Evolutionary conservation across 2,113 vertebrate genomes (phyloP).

Genomic region (Gallinago media): DNA sequence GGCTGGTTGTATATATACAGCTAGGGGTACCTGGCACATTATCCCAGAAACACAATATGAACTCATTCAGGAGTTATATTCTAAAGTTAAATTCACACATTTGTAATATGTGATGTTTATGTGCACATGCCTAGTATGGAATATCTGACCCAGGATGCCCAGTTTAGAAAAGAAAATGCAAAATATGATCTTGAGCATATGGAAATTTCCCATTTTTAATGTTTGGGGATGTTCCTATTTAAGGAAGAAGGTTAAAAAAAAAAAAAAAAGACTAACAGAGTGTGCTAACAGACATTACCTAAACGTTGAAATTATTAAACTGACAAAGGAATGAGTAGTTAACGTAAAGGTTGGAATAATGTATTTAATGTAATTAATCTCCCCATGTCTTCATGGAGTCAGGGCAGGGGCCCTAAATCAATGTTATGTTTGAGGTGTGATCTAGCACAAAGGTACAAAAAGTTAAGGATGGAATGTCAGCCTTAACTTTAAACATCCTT

Average conservation of each 20-base stretch:
- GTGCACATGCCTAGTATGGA: neutral
- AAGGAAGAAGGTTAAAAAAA: neutral
- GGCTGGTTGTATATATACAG: neutral
- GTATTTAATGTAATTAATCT: slow-evolving; percentile 17
- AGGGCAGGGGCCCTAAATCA: slow-evolving; percentile 28
- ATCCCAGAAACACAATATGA: neutral
- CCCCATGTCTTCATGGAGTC: neutral
- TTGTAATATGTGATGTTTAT: neutral
- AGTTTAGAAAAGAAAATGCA: neutral
- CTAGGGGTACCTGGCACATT: neutral
- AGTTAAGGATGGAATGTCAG: slow-evolving; percentile 68
- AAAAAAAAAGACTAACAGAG: neutral
- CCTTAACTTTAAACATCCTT: slow-evolving; percentile 68
- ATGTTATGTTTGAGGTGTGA: slow-evolving; percentile 65
- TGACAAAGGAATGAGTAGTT: slow-evolving; percentile 2
- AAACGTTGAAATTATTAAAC: slow-evolving; percentile 26
- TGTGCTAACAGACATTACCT: slow-evolving; percentile 33
- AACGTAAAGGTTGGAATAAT: neutral
- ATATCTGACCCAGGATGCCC: neutral
- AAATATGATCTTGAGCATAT: neutral
- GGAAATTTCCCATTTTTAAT: neutral
- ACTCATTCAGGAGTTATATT: neutral
- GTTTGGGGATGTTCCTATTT: neutral
- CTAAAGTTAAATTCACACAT: neutral
- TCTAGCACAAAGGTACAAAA: slow-evolving; percentile 67